Evolutionary conservation across 2,888 invertebrate species (phyloP).

Genomic region (Subacronicta megacephala): DNA sequence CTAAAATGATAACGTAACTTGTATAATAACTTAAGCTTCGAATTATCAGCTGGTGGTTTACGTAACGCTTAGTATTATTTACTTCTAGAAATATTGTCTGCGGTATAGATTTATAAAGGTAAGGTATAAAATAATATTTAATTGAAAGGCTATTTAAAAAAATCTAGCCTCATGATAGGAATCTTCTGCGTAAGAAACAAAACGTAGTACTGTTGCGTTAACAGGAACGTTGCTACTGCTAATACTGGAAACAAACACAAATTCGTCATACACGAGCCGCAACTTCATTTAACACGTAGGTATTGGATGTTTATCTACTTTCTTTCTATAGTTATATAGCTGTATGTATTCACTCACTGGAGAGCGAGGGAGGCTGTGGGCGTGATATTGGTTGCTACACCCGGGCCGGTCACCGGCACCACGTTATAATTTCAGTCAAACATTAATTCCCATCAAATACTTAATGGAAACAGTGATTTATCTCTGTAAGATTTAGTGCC

Average conservation of each 20-base stretch:
- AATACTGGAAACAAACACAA: constrained; percentile 30
- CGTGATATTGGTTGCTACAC: constrained; percentile 79
- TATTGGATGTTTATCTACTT: constrained; percentile 67
- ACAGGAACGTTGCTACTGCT: constrained; percentile 37
- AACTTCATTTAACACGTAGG: constrained; percentile 66
- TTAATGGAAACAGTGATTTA: constrained; percentile 81
- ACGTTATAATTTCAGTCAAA: constrained; percentile 72
- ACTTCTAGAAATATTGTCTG: too few species aligned
- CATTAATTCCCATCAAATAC: constrained; percentile 73
- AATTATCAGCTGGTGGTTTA: too few species aligned
- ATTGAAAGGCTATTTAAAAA: too few species aligned
- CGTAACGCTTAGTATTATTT: too few species aligned
- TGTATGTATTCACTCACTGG: constrained; percentile 74
- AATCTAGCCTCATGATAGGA: too few species aligned
- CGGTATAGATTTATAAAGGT: too few species aligned
- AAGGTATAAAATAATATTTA: too few species aligned
- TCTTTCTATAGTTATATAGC: constrained; percentile 69
- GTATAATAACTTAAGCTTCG: too few species aligned
- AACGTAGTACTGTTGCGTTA: constrained; percentile 21
- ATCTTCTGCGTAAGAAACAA: constrained; percentile 13
- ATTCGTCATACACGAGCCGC: constrained; percentile 67
- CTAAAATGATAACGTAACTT: too few species aligned
- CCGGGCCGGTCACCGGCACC: constrained; percentile 78
- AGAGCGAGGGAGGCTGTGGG: constrained; percentile 86
- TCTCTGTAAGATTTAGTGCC: constrained; percentile 72